A percentile compares a stretch with the other conserved stretches of the same genome.
Evolutionary conservation across 2,113 vertebrate genomes (phyloP).

Genomic region (Rutilus rutilus): DNA sequence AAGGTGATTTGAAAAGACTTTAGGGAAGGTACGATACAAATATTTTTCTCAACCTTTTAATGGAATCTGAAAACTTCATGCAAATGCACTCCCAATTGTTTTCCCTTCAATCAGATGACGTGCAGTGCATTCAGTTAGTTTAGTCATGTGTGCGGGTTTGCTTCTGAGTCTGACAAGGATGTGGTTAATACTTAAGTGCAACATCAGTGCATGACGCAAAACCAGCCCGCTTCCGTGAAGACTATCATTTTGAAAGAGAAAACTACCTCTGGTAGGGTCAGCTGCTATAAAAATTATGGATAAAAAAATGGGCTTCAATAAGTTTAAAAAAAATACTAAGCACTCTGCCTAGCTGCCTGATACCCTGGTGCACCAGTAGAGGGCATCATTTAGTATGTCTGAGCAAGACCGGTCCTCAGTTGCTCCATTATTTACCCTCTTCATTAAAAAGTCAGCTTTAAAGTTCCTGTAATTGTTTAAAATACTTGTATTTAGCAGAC

Average conservation of each 20-base stretch:
- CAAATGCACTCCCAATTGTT: background rate
- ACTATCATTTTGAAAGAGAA: background rate
- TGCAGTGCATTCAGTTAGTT: background rate
- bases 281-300: background rate
- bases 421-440: too few species aligned
- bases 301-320: background rate
- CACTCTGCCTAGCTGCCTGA: background rate
- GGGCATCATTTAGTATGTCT: background rate
- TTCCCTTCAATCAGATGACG: background rate
- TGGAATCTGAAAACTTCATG: background rate
- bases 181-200: slow-evolving; percentile 5
- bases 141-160: background rate
- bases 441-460: background rate
- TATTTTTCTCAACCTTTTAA: too few species aligned
- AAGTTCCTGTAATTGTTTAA: background rate
- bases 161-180: slow-evolving; percentile 14
- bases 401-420: background rate
- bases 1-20: too few species aligned
- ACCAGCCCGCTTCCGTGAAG: background rate
- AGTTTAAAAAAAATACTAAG: background rate
- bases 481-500: too few species aligned
- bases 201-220: background rate
- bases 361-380: background rate
- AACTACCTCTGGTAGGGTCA: background rate
- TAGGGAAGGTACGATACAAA: too few species aligned